Base-by-base conservation (phyloP, 2,888 invertebrate species). In the Epirrhoe tristata region DNA sequence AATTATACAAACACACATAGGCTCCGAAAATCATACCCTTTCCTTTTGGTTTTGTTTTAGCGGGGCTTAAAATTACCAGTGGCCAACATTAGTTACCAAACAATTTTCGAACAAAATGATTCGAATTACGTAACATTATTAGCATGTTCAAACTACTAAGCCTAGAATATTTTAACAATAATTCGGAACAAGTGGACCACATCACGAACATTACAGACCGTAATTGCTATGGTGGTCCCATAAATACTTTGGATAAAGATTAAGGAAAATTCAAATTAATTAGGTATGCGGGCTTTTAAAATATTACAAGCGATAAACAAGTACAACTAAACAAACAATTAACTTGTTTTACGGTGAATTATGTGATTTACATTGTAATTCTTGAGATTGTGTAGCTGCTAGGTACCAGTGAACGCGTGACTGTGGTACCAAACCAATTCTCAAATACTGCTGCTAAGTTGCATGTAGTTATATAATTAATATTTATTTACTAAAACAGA, bases 231-330 rank as follows among this genome's bases (percentile, higher is more conserved):
- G 83, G 84, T 78, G 86, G 90, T 82, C 82, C 79, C 89, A 90
- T 92, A 90, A 91, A 92, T 87, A 87, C 85, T 77, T 76, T 79
- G 83, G 86, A 88, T 89, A 89, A 87, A 85, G 74, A 72, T 75
- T 76, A 71, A 68, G 70, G 80, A 81, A 80, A 80, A 70, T 59
- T 70, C 78, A 72, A 71, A 72, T 79, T 80, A 77, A 84, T 85
- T 83, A 82, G 75, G 74, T 77, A 90, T 91, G 88, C 89, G 90
- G 90, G 91, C 76, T 77, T 80, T 81, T 76, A 79, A 75, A 82
- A 81, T 80, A 79, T 67, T 67, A 70, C 71, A 34, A 39, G 59
- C 63, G 67, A 65, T 70, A 64, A 66, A 63, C 50, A 57, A 57
- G 55, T 52, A 63, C 56, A 66, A 57, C 63, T 51, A 61, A 67